Base-by-base conservation (phyloP, 2,888 invertebrate genomes). In the Limenitis camilla region DNA sequence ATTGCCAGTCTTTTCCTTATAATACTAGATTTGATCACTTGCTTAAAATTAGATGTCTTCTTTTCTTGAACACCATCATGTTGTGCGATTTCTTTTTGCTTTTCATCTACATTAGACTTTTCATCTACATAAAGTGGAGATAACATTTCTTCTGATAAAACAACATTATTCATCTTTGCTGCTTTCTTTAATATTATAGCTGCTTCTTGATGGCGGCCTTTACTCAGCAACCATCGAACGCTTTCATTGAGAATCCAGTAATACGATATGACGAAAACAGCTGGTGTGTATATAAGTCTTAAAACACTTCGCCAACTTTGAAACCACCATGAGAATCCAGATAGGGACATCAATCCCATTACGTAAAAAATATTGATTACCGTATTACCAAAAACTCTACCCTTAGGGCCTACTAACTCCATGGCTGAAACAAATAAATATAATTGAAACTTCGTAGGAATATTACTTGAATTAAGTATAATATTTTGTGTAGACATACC, bases 371-470 rank as follows among this genome's bases (percentile, higher is more conserved):
- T 88, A 56, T 92, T 91, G 46, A 93, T 90, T 33, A 94, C 74
- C 6, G 93, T 92, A 53, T 94, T 93, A 6, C 92, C 93, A 41
- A 94, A 81, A 0, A 94, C 93, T 60, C 95, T 88, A 47, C 91
- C 90, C 59, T 90, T 91, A 7, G 93, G 93, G 0, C 93, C 93
- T 1, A 95, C 94, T 56, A 95, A 80, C 74, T 96, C 96, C 76
- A 95, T 90, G 29, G 92, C 93, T 93, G 78, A 39, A 84, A 87
- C 35, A 52, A 45, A 39, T 44, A 2, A 11, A 36, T 27, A 29
- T 28, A 8, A 35, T 27, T 44, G 0, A 31, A 29, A 19, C 6
- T 30, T n/a, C 5, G 29, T 6, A 30, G 30, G 4, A 32, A 19
- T 28, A 28, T 29, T 5, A n/a, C 8, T 30, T 10, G 4, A 27